Base-by-base conservation (phyloP, 2,113 vertebrate species). In the Dasyprocta punctata region DNA sequence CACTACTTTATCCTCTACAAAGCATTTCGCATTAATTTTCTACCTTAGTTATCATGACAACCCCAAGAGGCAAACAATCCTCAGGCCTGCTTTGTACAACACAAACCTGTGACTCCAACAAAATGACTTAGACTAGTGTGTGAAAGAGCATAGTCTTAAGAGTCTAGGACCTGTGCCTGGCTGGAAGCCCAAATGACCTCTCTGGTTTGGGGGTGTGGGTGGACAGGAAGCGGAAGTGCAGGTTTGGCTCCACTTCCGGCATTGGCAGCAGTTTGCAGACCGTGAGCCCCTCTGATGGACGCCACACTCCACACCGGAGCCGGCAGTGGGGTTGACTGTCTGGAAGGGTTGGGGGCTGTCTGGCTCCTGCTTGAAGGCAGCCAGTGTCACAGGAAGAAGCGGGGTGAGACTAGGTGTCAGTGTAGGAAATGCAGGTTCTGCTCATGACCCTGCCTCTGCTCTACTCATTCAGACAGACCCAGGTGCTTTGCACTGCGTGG, bases 11-110 rank as follows among this genome's bases (percentile, higher is more conserved):
- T 93, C 90, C 85, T 93, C 95, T 69, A 58, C 63, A 90, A 97
- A 92, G 63, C 69, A 82, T 77, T 91, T 89, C 93, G 90, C 47
- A 56, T 94, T 85, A 88, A 92, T 97, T 97, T 92, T 94, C 91
- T 96, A 89, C 86, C 54, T 94, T 67, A 92, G 82, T 92, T 87
- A 92, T 77, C 61, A 61, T 5, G 26, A 92, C 85, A 80, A 73
- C 36, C 63, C 54, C 86, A 89, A 4, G 47, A 94, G 78, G 26
- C 86, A 86, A 96, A 89, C 38, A 90, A 14, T 78, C 61, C 77
- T 80, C 47, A 80, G 93, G 26, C 4, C n/a, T 56, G 49, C 47
- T 61, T 91, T 73, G 49, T 56, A 26, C 22, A 33, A 73, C 86
- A 86, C 60, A 90, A 95, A 95, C 89, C 54, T 75, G 33, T 73